Evolutionary conservation across 2,888 invertebrate species (phyloP).

Genomic region (Troilus luridus): DNA sequence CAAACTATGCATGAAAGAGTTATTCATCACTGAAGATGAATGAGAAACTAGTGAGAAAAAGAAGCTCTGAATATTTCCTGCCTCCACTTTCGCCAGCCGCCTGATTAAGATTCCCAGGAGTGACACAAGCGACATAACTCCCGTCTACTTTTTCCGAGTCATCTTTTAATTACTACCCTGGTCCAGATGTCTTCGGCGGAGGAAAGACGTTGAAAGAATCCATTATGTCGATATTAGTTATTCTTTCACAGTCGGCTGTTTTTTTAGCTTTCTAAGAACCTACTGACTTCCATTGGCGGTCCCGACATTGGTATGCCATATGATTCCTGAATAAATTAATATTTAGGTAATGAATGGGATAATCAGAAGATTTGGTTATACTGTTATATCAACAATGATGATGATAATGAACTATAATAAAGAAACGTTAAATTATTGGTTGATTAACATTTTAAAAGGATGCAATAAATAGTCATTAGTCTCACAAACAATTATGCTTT

Average conservation of each 20-base stretch:
- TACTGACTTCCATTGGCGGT: neutral
- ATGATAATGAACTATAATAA: no score
- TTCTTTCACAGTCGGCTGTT: neutral
- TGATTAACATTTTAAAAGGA: no score
- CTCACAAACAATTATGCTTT: no score
- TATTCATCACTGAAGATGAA: neutral
- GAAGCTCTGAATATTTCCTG: neutral
- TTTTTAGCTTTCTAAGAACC: neutral
- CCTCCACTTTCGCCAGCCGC: constrained; percentile 6
- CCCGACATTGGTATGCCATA: neutral
- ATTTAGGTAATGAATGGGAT: no score
- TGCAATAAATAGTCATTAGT: no score
- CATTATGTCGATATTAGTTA: constrained; percentile 24
- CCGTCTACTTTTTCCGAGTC: neutral
- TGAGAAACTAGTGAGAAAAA: neutral
- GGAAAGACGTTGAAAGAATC: constrained; percentile 3
- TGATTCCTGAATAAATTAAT: neutral
- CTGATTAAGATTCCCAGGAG: constrained; percentile 26
- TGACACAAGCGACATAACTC: neutral
- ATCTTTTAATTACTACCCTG: constrained; percentile 16
- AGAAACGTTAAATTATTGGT: no score
- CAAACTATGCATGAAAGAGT: neutral
- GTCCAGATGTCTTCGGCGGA: neutral
- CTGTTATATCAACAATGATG: no score
- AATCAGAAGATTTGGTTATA: no score